These are phyloP conservation scores for Atta texana DNA, from an alignment of 1,140 invertebrate species.

Conservation along the genomic window DNA sequence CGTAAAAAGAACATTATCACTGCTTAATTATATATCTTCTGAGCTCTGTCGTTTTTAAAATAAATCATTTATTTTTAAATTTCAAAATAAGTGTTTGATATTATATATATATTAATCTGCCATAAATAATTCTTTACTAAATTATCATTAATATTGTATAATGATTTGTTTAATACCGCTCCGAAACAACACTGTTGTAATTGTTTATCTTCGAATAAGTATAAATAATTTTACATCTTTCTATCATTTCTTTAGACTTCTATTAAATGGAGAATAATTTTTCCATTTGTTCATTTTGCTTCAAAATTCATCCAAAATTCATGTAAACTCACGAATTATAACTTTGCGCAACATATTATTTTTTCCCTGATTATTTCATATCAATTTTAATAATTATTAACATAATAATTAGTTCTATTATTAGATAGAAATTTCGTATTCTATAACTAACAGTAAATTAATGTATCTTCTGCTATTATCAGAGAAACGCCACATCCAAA, in stretches of 20 bases:
- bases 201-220: conserved; percentile 8
- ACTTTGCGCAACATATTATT: not conserved
- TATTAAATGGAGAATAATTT: conserved; percentile 25
- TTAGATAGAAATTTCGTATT: not conserved
- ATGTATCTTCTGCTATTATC: not conserved
- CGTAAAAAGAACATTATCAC: conserved; percentile 27
- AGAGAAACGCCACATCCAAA: not conserved
- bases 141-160: not conserved
- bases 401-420: not conserved
- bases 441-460: not conserved
- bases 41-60: conserved; percentile 15
- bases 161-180: conserved; percentile 1
- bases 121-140: conserved; percentile 15
- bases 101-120: not conserved
- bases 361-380: not conserved
- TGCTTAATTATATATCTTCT: conserved; percentile 47
- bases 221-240: not conserved
- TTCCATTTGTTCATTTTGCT: not conserved
- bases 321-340: not conserved
- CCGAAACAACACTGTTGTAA: not conserved
- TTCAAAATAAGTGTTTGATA: not conserved
- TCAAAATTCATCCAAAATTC: conserved; percentile 10
- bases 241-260: not conserved
- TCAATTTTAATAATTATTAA: conserved; percentile 19
- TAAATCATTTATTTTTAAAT: not conserved